These are phyloP conservation scores for Galerucella calmariensis DNA, from an alignment of 2,888 invertebrate species.

Conservation along the genomic window DNA sequence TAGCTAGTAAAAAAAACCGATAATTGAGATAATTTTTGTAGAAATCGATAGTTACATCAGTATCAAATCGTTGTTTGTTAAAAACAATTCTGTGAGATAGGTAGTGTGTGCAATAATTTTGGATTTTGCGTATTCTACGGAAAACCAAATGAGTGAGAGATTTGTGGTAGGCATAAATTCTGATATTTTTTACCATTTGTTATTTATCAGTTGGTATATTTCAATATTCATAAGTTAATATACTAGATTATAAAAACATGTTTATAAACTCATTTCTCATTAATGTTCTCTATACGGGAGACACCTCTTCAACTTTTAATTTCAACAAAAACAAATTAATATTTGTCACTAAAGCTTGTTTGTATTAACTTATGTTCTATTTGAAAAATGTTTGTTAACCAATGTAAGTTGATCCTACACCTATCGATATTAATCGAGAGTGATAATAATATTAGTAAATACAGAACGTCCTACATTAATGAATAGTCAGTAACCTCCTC, in stretches of 20 bases:
- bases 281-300: no score
- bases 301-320: no score
- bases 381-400: no score
- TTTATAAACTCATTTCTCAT: no score
- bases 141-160: background rate
- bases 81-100: conserved; percentile 18
- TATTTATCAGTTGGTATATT: background rate
- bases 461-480: no score
- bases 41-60: conserved; percentile 35
- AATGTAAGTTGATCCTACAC: no score
- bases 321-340: no score
- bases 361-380: no score
- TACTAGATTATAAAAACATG: background rate
- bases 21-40: conserved; percentile 35
- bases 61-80: conserved; percentile 19
- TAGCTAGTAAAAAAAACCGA: conserved; percentile 27
- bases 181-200: background rate
- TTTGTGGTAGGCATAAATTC: background rate
- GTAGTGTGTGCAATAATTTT: conserved; percentile 10
- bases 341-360: no score
- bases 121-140: background rate
- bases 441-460: no score
- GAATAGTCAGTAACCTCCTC: no score
- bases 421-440: no score
- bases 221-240: background rate